Conservation (phyloP, 2,113 vertebrate species). For the Chaetops frenatus region DNA sequence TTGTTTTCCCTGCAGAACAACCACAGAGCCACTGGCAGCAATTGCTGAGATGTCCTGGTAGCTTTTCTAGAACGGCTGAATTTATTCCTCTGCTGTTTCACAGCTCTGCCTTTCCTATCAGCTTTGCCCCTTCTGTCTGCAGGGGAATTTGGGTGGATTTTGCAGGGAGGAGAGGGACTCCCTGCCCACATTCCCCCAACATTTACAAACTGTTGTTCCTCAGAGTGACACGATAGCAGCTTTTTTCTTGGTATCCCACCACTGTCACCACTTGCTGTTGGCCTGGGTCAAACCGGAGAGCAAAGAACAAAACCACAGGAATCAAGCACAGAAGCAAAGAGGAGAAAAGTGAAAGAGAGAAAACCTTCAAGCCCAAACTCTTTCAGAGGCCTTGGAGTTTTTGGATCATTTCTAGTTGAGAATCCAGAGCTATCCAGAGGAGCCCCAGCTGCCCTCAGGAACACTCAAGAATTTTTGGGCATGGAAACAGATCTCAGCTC, state of each 20-base stretch:
- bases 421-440: background rate
- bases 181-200: background rate
- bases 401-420: background rate
- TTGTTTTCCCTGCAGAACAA: background rate
- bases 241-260: background rate
- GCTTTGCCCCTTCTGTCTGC: background rate
- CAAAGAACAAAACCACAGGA: background rate
- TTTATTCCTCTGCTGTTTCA: background rate
- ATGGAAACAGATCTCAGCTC: background rate
- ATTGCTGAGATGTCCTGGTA: background rate
- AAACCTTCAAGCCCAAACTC: background rate
- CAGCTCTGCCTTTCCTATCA: background rate
- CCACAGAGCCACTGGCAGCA: background rate
- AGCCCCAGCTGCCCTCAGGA: background rate
- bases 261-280: background rate
- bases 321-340: background rate
- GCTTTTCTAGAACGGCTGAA: background rate
- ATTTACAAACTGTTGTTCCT: background rate
- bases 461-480: background rate
- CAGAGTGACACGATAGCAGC: rapidly evolving
- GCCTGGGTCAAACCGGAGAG: background rate
- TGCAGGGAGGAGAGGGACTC: background rate
- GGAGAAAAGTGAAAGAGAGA: background rate
- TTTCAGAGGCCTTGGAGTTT: background rate
- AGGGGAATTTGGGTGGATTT: background rate